These are phyloP conservation scores for Entelurus aequoreus DNA, from an alignment of 2,113 vertebrate species.

Conservation along the genomic window DNA sequence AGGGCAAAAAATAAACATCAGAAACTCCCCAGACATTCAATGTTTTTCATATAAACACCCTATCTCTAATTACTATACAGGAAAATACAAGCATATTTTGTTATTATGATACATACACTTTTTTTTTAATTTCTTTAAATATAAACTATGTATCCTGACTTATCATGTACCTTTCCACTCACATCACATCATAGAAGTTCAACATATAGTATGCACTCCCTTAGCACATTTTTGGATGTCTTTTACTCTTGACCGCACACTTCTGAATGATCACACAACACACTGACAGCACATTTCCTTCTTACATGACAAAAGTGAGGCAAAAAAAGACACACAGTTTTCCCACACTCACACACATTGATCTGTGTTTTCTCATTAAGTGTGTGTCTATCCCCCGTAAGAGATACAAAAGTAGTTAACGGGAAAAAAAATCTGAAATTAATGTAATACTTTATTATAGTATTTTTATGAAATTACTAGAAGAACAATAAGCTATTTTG, in stretches of 20 bases:
- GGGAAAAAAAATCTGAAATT: slow-evolving; percentile 35
- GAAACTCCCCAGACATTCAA: slow-evolving; percentile 64
- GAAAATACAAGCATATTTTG: slow-evolving; percentile 66
- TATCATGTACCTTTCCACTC: slow-evolving; percentile 24
- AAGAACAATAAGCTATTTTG: slow-evolving; percentile 16
- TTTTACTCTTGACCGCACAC: slow-evolving; percentile 30
- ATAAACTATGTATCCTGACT: slow-evolving; percentile 41
- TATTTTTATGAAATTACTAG: slow-evolving; percentile 25
- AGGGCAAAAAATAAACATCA: slow-evolving; percentile 57
- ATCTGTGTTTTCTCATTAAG: slow-evolving; percentile 14
- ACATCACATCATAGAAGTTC: slow-evolving; percentile 28
- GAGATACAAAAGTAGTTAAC: slow-evolving; percentile 36
- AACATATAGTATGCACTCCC: slow-evolving; percentile 18
- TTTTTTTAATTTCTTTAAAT: slow-evolving; percentile 27
- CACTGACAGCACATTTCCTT: slow-evolving; percentile 34
- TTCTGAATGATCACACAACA: slow-evolving; percentile 43
- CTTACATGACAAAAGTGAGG: slow-evolving; percentile 24
- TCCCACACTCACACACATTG: slow-evolving; percentile 6
- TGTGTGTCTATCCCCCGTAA: slow-evolving; percentile 29
- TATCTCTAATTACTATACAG: slow-evolving; percentile 58
- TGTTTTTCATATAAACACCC: slow-evolving; percentile 55
- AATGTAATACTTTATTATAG: slow-evolving; percentile 26
- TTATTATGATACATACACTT: slow-evolving; percentile 49
- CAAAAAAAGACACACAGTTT: slow-evolving; percentile 22
- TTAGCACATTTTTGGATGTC: slow-evolving; percentile 20